Percentiles rank a stretch among this genome's conserved stretches.
Evolutionary conservation across 2,113 vertebrate species (phyloP).

Genomic region (Stercorarius parasiticus): DNA sequence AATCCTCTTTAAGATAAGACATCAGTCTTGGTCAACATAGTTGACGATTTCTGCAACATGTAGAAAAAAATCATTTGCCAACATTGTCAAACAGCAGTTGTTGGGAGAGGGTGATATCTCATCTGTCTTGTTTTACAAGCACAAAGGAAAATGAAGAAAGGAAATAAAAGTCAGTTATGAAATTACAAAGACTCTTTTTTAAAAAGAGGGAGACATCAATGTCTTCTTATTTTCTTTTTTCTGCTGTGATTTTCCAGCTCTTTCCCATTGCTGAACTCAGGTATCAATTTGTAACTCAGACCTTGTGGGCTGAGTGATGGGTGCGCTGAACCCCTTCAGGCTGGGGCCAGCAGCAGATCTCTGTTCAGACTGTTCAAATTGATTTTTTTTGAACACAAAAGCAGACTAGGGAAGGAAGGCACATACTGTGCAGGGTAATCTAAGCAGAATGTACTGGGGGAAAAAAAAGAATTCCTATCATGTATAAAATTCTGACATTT

Average conservation of each 20-base stretch:
- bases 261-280: background rate
- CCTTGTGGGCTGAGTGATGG: background rate
- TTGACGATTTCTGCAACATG: background rate
- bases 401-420: background rate
- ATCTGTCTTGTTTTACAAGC: background rate
- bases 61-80: background rate
- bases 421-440: background rate
- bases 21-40: background rate
- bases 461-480: background rate
- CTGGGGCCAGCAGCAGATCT: background rate
- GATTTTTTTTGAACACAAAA: slow-evolving; percentile 13
- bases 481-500: slow-evolving; percentile 42
- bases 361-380: background rate
- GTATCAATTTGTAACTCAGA: slow-evolving; percentile 15
- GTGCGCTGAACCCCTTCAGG: slow-evolving; percentile 1
- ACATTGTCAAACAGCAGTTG: background rate
- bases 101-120: background rate
- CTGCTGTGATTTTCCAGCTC: slow-evolving; percentile 13
- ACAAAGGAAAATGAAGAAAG: background rate
- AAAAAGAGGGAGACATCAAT: background rate
- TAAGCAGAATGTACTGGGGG: background rate
- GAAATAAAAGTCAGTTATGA: background rate
- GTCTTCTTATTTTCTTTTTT: background rate
- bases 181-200: background rate
- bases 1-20: background rate